A percentile compares a stretch with the other conserved stretches of the same genome.
phyloP scores from a whole-genome alignment of 2,888 invertebrate genomes.

The Seira musarum region DNA sequence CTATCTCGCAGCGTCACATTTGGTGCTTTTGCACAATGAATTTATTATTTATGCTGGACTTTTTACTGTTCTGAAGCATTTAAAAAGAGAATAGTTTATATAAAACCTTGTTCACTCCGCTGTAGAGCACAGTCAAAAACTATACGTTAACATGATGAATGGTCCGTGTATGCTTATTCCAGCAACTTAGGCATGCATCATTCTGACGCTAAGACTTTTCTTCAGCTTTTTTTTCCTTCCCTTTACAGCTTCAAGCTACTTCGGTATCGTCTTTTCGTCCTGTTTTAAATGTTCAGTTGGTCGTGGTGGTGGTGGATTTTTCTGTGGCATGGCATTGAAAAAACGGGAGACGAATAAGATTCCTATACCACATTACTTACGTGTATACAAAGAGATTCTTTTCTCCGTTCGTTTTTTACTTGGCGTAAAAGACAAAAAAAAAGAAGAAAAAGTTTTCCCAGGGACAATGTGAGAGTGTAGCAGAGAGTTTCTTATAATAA shows the following conservation, averaged over 20 bases:
- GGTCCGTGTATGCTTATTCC: conserved; percentile 32
- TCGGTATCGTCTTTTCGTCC: conserved; percentile 11
- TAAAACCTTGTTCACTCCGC: conserved; percentile 19
- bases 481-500: conserved; percentile 51
- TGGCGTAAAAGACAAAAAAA: not conserved
- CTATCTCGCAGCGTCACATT: too few species aligned
- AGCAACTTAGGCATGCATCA: conserved; percentile 49
- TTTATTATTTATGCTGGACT: conserved; percentile 55
- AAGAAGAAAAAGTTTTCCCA: not conserved
- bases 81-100: not conserved
- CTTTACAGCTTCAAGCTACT: not conserved
- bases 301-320: not conserved
- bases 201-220: conserved; percentile 55
- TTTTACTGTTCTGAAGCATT: conserved; percentile 19
- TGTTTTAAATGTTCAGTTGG: not conserved
- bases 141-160: conserved; percentile 49
- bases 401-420: too few species aligned
- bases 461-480: conserved; percentile 3
- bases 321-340: not conserved
- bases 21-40: too few species aligned
- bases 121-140: conserved; percentile 6
- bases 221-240: conserved; percentile 26
- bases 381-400: too few species aligned
- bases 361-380: too few species aligned
- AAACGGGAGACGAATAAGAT: conserved; percentile 12